These are phyloP conservation scores for Cataglyphis albicans DNA, from an alignment of 2,888 invertebrate species.

Conservation along the genomic window DNA sequence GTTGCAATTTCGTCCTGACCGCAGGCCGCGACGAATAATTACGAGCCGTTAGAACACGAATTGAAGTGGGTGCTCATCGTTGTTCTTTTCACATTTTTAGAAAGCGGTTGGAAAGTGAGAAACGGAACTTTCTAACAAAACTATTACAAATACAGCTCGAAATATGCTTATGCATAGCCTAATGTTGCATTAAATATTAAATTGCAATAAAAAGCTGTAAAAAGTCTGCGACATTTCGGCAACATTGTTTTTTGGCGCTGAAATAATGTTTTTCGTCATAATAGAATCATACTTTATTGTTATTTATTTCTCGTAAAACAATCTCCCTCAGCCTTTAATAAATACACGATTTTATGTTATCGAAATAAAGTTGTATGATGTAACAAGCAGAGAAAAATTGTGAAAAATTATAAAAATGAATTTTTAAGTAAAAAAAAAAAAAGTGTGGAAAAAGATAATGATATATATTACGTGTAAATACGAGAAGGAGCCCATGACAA, in stretches of 20 bases:
- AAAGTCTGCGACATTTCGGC: not conserved
- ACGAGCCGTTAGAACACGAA: conserved; percentile 75
- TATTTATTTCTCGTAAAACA: not conserved
- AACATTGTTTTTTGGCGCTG: not conserved
- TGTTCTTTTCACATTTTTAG: conserved; percentile 79
- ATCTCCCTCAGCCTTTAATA: not conserved
- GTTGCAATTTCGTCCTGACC: conserved; percentile 57
- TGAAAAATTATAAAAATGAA: not conserved
- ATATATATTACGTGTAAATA: no score
- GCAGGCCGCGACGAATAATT: conserved; percentile 70
- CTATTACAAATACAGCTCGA: conserved; percentile 73
- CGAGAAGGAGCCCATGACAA: no score
- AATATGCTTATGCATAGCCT: conserved; percentile 8
- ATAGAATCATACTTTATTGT: not conserved
- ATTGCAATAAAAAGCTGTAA: not conserved
- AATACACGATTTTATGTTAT: not conserved
- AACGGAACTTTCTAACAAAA: conserved; percentile 76
- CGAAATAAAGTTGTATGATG: not conserved
- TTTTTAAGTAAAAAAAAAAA: not conserved
- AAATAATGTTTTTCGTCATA: not conserved
- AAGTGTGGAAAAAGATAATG: not conserved
- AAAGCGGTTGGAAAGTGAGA: conserved; percentile 78
- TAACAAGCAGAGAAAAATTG: not conserved
- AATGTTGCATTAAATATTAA: conserved; percentile 51
- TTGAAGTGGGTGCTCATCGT: conserved; percentile 75